Conservation (phyloP, 92 coral and sea anemone genomes). For the Virgularia gustaviana region DNA sequence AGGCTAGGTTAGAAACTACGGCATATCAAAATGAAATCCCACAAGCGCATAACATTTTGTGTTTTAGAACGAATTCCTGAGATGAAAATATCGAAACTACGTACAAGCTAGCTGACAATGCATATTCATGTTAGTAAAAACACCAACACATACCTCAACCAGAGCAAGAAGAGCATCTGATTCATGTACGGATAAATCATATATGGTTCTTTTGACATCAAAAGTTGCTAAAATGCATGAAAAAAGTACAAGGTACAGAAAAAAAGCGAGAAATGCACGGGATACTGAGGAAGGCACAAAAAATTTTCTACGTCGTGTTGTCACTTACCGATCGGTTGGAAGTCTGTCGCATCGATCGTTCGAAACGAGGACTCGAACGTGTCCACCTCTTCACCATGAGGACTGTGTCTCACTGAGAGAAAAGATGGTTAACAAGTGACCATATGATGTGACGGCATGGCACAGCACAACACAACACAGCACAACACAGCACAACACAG, state of each 20-base stretch:
- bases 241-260: neutral
- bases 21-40: too few species aligned
- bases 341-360: constrained; percentile 87
- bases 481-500: too few species aligned
- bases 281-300: too few species aligned
- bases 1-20: too few species aligned
- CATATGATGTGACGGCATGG: too few species aligned
- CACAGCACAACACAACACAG: too few species aligned
- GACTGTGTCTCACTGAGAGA: constrained; percentile 66
- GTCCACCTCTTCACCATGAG: constrained; percentile 66
- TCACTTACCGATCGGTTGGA: constrained; percentile 84
- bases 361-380: constrained; percentile 88
- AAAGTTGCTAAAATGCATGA: constrained; percentile 63
- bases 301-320: too few species aligned
- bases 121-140: neutral
- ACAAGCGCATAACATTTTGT: too few species aligned
- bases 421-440: too few species aligned
- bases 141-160: constrained; percentile 66
- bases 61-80: too few species aligned
- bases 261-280: neutral
- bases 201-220: constrained; percentile 94
- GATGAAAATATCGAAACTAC: too few species aligned
- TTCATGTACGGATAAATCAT: constrained; percentile 66
- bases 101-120: neutral
- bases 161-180: constrained; percentile 87